A percentile compares a stretch with the other conserved stretches of the same genome.
These are phyloP conservation scores for Scomber japonicus DNA, from an alignment of 2,113 vertebrate genomes.

Conservation along the genomic window DNA sequence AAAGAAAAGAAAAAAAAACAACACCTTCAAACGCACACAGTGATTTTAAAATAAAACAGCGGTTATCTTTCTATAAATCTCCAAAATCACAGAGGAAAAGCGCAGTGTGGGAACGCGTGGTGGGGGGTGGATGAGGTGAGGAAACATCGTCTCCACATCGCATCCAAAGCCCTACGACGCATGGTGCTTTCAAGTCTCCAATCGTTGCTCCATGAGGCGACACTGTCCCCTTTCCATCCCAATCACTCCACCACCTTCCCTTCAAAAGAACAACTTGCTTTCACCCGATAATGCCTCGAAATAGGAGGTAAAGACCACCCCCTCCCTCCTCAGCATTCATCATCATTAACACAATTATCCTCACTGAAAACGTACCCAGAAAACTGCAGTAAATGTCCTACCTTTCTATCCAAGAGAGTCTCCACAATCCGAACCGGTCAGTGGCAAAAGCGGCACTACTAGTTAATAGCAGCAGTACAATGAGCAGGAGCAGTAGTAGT, in stretches of 20 bases:
- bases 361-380: slow-evolving; percentile 20
- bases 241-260: slow-evolving; percentile 1
- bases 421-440: slow-evolving; percentile 38
- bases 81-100: slow-evolving; percentile 28
- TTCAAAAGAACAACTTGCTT: slow-evolving; percentile 33
- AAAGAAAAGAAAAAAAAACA: neutral
- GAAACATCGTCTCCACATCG: slow-evolving; percentile 55
- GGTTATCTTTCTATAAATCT: neutral
- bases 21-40: slow-evolving; percentile 3
- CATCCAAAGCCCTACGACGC: slow-evolving; percentile 60
- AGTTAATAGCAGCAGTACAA: slow-evolving; percentile 46
- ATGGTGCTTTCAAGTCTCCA: slow-evolving; percentile 39
- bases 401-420: slow-evolving; percentile 55
- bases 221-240: slow-evolving; percentile 22
- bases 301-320: slow-evolving; percentile 3
- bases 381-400: slow-evolving; percentile 46
- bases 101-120: slow-evolving; percentile 25
- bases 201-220: slow-evolving; percentile 27
- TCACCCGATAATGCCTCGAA: slow-evolving; percentile 22
- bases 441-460: slow-evolving; percentile 32
- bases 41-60: neutral
- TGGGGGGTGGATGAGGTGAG: slow-evolving; percentile 36
- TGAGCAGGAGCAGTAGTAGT: slow-evolving; percentile 29
- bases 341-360: neutral
- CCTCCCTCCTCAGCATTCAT: neutral